phyloP scores from a whole-genome alignment of 2,113 vertebrate genomes.

The Chionodraco myersi region DNA sequence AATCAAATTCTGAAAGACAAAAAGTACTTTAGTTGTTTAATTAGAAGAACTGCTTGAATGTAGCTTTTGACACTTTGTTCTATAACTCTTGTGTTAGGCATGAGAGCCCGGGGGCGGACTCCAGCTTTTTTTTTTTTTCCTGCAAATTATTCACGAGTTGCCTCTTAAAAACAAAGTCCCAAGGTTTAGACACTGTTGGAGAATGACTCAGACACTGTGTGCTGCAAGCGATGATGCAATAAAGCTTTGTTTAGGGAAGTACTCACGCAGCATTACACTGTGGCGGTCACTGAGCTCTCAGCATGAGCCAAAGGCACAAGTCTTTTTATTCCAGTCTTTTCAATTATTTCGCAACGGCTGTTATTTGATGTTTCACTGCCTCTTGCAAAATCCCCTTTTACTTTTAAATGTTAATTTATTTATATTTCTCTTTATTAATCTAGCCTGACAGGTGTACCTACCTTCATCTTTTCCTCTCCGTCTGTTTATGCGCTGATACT shows the following conservation, averaged over 20 bases:
- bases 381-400: conserved; percentile 1
- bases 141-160: conserved; percentile 31
- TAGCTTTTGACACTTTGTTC: background rate
- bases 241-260: conserved; percentile 56
- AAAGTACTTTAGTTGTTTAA: background rate
- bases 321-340: conserved; percentile 3
- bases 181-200: conserved; percentile 49
- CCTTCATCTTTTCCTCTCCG: conserved; percentile 11
- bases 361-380: background rate
- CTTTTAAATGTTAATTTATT: background rate
- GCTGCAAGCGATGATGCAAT: conserved; percentile 56
- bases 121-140: conserved; percentile 20
- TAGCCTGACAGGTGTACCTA: conserved; percentile 2
- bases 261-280: conserved; percentile 16
- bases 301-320: conserved; percentile 20
- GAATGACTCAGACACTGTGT: conserved; percentile 45
- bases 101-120: background rate
- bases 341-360: background rate
- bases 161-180: conserved; percentile 43
- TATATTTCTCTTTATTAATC: background rate
- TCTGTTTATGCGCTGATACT: conserved; percentile 22
- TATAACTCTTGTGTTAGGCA: background rate
- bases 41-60: background rate
- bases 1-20: background rate
- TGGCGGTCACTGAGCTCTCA: conserved; percentile 47